phyloP scores from a whole-genome alignment of 2,797 vertebrate genomes.

The Hippoglossus hippoglossus region DNA sequence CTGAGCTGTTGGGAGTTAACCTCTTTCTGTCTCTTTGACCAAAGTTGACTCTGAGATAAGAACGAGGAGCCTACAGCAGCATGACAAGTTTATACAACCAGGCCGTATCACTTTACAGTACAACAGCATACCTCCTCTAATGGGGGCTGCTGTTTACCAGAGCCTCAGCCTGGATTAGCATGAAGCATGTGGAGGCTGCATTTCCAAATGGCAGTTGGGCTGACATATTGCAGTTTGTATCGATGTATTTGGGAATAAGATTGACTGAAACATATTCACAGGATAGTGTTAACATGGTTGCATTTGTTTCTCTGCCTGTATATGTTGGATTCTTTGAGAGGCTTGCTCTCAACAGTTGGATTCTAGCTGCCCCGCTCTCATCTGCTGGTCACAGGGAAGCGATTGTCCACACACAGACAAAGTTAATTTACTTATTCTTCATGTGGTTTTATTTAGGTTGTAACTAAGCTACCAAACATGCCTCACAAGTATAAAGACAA shows the following conservation, averaged over 20 bases:
- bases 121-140: conserved; percentile 43
- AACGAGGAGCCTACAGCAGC: conserved; percentile 40
- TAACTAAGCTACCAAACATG: conserved; percentile 3
- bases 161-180: conserved; percentile 28
- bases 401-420: background rate
- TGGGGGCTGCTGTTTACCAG: conserved; percentile 37
- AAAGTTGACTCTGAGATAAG: conserved; percentile 47
- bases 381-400: conserved; percentile 4
- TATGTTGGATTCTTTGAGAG: background rate
- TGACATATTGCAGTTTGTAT: background rate
- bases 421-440: background rate
- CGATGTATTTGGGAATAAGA: too few relatives aligned
- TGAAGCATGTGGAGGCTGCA: conserved; percentile 25
- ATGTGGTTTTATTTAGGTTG: conserved; percentile 11
- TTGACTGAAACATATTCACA: too few relatives aligned
- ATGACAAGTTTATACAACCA: conserved; percentile 76
- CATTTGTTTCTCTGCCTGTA: background rate
- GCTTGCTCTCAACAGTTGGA: background rate
- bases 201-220: conserved; percentile 19
- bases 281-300: background rate
- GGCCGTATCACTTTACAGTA: conserved; percentile 61
- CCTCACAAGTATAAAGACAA: conserved; percentile 5
- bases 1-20: conserved; percentile 8
- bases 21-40: conserved; percentile 13
- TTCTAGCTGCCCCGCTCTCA: background rate